Conservation (phyloP, 1,140 invertebrate species). For the Limonius californicus region DNA sequence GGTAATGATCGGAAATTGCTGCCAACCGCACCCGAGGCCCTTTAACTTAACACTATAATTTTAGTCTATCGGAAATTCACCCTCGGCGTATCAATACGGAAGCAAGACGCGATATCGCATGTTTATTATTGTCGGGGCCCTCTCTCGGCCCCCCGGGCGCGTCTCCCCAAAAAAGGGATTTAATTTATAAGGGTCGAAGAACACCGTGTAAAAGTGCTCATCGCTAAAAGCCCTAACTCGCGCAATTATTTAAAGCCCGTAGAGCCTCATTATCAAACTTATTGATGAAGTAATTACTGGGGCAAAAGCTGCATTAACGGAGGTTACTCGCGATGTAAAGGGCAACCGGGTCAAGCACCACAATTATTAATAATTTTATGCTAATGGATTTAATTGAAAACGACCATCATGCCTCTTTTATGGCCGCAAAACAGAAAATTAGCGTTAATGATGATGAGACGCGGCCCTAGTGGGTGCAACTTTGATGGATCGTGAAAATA, state of each 20-base stretch:
- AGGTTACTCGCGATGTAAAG: background rate
- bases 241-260: slow-evolving; percentile 7
- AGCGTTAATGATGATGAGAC: no score
- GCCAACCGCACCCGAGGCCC: slow-evolving; percentile 3
- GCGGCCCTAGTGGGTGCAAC: no score
- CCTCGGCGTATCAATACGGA: background rate
- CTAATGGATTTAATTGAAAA: slow-evolving; percentile 5
- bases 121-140: no score
- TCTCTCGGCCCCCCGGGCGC: no score
- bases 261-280: slow-evolving; percentile 9
- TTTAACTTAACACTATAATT: slow-evolving; percentile 10
- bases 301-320: background rate
- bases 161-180: background rate
- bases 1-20: slow-evolving; percentile 24
- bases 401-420: background rate
- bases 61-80: background rate
- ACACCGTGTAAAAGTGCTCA: background rate
- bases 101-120: background rate
- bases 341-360: background rate
- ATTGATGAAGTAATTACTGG: slow-evolving; percentile 11
- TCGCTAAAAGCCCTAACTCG: background rate
- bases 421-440: background rate
- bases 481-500: no score
- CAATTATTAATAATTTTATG: slow-evolving; percentile 11
- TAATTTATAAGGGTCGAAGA: no score